phyloP scores from a whole-genome alignment of 2,888 invertebrate species.

The Drosophila affinis region DNA sequence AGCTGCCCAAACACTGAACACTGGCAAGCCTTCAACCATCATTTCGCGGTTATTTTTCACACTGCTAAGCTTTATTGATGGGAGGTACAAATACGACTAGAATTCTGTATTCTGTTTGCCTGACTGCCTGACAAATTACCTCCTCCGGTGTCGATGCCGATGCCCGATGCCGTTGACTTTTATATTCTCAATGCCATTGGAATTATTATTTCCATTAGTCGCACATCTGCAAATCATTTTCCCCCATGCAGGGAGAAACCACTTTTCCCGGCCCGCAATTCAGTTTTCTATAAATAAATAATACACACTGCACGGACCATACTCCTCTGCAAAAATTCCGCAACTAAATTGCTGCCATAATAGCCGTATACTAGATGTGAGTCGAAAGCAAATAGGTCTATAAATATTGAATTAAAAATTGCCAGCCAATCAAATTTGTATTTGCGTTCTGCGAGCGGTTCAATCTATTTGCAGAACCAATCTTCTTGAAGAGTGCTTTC shows the following conservation, averaged over 20 bases:
- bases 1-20: conserved; percentile 25
- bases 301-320: conserved; percentile 41
- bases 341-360: conserved; percentile 46
- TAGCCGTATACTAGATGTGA: conserved; percentile 15
- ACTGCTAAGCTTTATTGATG: conserved; percentile 19
- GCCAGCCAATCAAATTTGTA: conserved; percentile 14
- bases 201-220: conserved; percentile 30
- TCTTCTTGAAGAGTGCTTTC: not conserved
- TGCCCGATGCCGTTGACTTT: conserved; percentile 21
- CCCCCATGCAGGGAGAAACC: conserved; percentile 1
- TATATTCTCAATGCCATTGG: conserved; percentile 24
- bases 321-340: conserved; percentile 33
- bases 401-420: conserved; percentile 67
- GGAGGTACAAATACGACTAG: not conserved
- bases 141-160: not conserved
- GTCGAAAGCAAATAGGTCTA: conserved; percentile 40
- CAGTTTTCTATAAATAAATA: conserved; percentile 60
- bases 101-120: conserved; percentile 6
- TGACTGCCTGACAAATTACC: not conserved
- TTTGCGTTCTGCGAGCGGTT: not conserved
- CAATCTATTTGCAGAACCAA: conserved; percentile 32
- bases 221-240: conserved; percentile 29
- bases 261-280: conserved; percentile 29
- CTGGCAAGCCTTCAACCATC: conserved; percentile 15
- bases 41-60: conserved; percentile 8